Evolutionary conservation across 1,140 invertebrate genomes (phyloP), one percentile per base, ranked within the genome.

Genomic region (Polypedilum vanderplanki): DNA sequence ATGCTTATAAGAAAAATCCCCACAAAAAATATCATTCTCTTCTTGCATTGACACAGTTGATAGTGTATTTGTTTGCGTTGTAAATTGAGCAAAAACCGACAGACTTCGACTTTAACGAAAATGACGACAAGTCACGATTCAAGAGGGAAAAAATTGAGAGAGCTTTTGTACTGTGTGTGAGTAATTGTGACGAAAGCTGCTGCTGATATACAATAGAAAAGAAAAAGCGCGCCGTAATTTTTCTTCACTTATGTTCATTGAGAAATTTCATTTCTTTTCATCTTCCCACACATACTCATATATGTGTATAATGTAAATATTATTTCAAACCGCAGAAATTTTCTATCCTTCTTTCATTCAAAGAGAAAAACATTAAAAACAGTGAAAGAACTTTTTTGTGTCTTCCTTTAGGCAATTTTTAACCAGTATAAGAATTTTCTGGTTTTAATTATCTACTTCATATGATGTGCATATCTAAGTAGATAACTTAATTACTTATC

Each of bases 1-100:
- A 33, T 57, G 46, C 46, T 57, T 57, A 57, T 57, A 57, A 57
- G 46, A 57, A 57, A 57, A 57, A n/a, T 57, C 46, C 12, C 12
- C 46, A 57, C 46, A 57, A 33, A 33, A 33, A 33, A 33, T 3
- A 33, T 33, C n/a, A 57, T 57, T 57, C 46, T 57, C 46, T 57
- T 57, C 46, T 57, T 57, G 46, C 46, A 57, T 15, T 15, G 46
- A 33, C 5, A 33, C 24, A 33, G 24, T 33, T 33, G 24, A 33
- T 33, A 33, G 24, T n/a, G n/a, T 33, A 33, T 33, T 33, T 33
- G 24, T 33, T 33, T 33, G 24, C 24, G 24, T 33, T 33, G 24
- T 33, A 3, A 33, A 5, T 33, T 33, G 24, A 33, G 24, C 24
- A 33, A 33, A 33, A 3, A 33, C 24, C 24, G 24, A 33, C 24